Conservation (phyloP, 1,140 invertebrate genomes). For the Acromyrmex charruanus region DNA sequence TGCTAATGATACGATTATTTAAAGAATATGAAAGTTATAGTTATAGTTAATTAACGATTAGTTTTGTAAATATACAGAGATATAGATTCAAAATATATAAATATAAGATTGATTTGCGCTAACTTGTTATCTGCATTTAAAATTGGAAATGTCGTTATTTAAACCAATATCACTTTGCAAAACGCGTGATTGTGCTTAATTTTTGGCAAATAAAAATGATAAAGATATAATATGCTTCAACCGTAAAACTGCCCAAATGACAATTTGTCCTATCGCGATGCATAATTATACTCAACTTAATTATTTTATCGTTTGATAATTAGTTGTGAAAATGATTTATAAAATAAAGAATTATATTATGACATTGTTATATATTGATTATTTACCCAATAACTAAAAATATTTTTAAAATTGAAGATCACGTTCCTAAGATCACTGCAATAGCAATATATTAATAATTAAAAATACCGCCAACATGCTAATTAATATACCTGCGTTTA, state of each 20-base stretch:
- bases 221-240: neutral
- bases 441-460: neutral
- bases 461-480: neutral
- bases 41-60: conserved; percentile 14
- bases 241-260: neutral
- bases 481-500: neutral
- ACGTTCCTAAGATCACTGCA: neutral
- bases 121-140: neutral
- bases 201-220: neutral
- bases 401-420: neutral
- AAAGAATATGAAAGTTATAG: neutral
- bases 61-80: conserved; percentile 39
- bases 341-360: conserved; percentile 33
- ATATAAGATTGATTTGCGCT: neutral
- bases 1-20: neutral
- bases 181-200: neutral
- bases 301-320: neutral
- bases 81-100: neutral
- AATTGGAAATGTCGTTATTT: neutral
- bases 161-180: neutral
- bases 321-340: conserved; percentile 16
- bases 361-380: neutral
- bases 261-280: neutral
- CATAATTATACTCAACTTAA: neutral
- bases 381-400: neutral